Evolutionary conservation across 2,888 invertebrate species (phyloP).

Genomic region (Tachina grossa): DNA sequence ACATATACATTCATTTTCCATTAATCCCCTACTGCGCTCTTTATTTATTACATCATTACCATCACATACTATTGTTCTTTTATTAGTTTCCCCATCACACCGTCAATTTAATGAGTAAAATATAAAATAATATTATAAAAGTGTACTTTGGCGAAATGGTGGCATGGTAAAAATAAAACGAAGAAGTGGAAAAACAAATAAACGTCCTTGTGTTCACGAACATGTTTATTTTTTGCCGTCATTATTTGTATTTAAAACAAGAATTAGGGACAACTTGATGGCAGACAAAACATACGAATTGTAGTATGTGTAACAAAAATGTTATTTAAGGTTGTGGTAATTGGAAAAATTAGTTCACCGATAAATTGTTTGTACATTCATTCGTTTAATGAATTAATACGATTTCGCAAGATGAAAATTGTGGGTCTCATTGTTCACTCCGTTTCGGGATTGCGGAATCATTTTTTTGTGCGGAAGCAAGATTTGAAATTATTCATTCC

Average conservation of each 20-base stretch:
- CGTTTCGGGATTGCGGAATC: no score
- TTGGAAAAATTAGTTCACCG: no score
- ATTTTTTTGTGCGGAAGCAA: no score
- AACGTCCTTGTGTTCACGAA: conserved; percentile 53
- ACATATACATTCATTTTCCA: not conserved
- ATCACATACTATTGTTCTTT: not conserved
- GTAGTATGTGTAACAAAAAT: not conserved
- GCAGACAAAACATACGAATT: not conserved
- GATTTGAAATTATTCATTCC: no score
- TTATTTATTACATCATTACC: not conserved
- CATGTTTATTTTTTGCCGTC: conserved; percentile 44
- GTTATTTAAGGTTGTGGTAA: not conserved
- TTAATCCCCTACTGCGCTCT: not conserved
- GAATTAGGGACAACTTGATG: conserved; percentile 44
- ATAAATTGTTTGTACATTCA: no score
- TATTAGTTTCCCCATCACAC: not conserved
- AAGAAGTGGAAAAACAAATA: conserved; percentile 5
- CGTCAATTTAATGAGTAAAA: not conserved
- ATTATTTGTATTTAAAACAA: conserved; percentile 40
- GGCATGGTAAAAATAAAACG: conserved; percentile 33
- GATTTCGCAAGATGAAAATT: no score
- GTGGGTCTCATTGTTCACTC: no score
- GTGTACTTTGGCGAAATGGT: conserved; percentile 33
- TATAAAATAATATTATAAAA: conserved; percentile 29
- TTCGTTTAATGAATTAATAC: no score